Evolutionary conservation across 2,888 invertebrate species (phyloP).

Genomic region (Morpho deidamia): DNA sequence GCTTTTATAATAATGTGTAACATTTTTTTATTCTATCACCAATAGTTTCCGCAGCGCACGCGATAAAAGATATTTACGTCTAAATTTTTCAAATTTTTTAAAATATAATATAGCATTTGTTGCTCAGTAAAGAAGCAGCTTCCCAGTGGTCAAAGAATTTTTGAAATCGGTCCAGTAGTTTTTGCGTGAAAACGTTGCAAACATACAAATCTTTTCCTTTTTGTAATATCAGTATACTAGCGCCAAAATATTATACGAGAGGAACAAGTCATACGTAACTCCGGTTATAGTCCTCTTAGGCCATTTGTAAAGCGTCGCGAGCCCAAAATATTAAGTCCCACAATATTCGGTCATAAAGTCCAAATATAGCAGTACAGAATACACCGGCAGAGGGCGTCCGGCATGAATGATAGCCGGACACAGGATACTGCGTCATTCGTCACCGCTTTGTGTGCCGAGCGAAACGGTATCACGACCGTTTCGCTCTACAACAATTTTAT

Average conservation of each 20-base stretch:
- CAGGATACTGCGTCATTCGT: conserved; percentile 48
- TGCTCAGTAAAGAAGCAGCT: too few relatives aligned
- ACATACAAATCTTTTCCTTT: too few relatives aligned
- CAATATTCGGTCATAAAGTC: conserved; percentile 24
- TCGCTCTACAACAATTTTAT: neutral
- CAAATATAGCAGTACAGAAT: conserved; percentile 17
- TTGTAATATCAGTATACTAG: too few relatives aligned
- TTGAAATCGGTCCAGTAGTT: too few relatives aligned
- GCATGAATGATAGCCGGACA: conserved; percentile 41
- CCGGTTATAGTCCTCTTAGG: neutral
- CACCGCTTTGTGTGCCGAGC: conserved; percentile 28
- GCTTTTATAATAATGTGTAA: too few relatives aligned
- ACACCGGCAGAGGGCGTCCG: conserved; percentile 18
- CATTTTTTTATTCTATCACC: too few relatives aligned
- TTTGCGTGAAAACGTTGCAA: too few relatives aligned
- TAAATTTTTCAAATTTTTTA: too few relatives aligned
- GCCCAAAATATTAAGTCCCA: conserved; percentile 18
- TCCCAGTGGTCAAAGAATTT: too few relatives aligned
- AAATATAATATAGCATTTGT: too few relatives aligned
- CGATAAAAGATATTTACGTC: too few relatives aligned
- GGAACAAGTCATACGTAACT: neutral
- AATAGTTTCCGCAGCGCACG: too few relatives aligned
- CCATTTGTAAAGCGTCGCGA: conserved; percentile 3
- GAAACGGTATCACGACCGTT: conserved; percentile 12
- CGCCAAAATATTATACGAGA: neutral